Evolutionary conservation across 2,888 invertebrate genomes (phyloP), one percentile per base, ranked within the genome.

Genomic region (Drosophila helvetica): DNA sequence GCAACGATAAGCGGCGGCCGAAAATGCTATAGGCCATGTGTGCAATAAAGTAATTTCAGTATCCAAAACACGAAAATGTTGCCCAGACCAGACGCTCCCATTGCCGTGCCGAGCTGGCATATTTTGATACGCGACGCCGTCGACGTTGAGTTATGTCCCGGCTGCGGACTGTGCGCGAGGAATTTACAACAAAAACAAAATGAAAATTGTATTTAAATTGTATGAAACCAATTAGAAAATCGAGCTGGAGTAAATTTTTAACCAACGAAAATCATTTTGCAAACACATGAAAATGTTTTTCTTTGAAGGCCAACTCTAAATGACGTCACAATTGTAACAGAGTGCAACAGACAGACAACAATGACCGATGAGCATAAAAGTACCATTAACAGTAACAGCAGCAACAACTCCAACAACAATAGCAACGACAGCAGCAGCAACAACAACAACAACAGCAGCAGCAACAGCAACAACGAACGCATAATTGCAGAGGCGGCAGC

Each of bases 371-470:
- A 95, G 94, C 89, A 84, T 80, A 86, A 85, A 79, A 80, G 78
- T 79, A 76, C 82, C 74, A 81, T 80, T 77, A 94, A 94, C 94
- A 95, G 94, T 93, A 95, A 94, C 92, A 94, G 74, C 69, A 89
- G 74, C 67, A 79, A 57, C 68, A 77, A 50, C 58, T 78, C 48
- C 53, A 80, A 51, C 56, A 80, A 27, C 63, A 71, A 42, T 48
- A 78, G 10, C 47, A 70, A 61, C 42, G 58, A 55, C 67, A 64
- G 30, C 62, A 73, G 55, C 61, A 74, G 48, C 60, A 72, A 60
- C 60, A 61, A 38, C 60, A 70, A 55, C 62, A 79, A 43, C 61
- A 75, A 46, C 57, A 81, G 52, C 64, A 78, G 63, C 65, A 75
- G 47, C 57, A 81, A 53, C 64, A 78, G 63, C 65, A 80, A 68